Conservation (phyloP, 2,797 vertebrate species). For the Macrochelys suwanniensis region DNA sequence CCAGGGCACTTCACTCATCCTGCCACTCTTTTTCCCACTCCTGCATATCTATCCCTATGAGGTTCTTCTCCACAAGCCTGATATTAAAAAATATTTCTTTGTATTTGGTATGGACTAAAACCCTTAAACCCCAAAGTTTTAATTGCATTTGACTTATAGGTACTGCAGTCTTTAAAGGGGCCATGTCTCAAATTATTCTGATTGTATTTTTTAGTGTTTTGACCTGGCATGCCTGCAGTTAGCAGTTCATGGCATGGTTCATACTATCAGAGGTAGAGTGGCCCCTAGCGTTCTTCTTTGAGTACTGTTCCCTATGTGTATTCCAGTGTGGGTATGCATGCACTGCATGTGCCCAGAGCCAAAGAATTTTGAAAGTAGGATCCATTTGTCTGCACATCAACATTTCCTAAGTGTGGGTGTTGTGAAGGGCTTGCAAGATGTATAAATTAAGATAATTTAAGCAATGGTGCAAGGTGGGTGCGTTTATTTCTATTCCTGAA, state of each 20-base stretch:
- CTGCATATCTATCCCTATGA: background rate
- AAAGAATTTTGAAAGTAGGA: background rate
- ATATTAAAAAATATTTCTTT: background rate
- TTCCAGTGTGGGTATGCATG: background rate
- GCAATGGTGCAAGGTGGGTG: background rate
- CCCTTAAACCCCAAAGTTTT: background rate
- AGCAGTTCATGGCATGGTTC: background rate
- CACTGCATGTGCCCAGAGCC: background rate
- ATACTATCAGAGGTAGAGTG: background rate
- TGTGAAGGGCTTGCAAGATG: background rate
- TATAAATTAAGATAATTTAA: background rate
- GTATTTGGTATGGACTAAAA: background rate
- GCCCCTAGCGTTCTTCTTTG: background rate
- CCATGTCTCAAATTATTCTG: background rate
- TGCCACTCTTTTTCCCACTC: background rate
- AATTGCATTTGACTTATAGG: background rate
- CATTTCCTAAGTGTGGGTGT: background rate
- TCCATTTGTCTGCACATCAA: background rate
- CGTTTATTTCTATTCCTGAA: background rate
- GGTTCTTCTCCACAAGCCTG: background rate
- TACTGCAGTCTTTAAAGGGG: background rate
- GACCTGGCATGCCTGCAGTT: background rate
- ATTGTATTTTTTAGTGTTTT: background rate
- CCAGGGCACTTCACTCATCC: background rate
- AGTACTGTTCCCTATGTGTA: background rate